Evolutionary conservation across 2,888 invertebrate genomes (phyloP), one percentile per base, ranked within the genome.

Genomic region (Latheticus oryzae): DNA sequence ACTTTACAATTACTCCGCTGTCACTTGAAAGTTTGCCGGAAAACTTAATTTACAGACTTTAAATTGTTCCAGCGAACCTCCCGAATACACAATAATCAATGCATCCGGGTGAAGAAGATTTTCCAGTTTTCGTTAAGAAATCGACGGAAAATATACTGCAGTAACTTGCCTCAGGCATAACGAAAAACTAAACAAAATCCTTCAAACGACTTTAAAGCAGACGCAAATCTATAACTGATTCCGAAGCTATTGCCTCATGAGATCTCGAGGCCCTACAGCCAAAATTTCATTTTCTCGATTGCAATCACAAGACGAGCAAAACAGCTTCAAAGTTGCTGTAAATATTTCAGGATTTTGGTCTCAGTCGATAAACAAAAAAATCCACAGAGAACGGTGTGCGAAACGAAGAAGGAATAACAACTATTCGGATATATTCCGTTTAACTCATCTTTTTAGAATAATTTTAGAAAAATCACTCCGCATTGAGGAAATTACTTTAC

Each of bases 31-130:
- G 66, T 71, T 71, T 70, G 65, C 66, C 62, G 63, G 70, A 67
- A 71, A 71, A 71, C 71, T 71, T 71, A 69, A 70, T 71, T 71
- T 71, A 65, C 69, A 63, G 71, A 70, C 69, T 71, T 70, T 71
- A 71, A 70, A 71, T 71, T 71, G 70, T 70, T 67, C 65, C 63
- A 54, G 66, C 61, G 67, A 70, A 68, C 68, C 65, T 69, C 65
- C 71, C 69, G 65, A 69, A 69, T 68, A 69, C 69, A 66, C 69
- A 66, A 55, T 48, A 55, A 55, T 55, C 55, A 55, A 55, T 55
- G 55, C 19, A 37, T 54, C 37, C 42, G 21, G 21, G 2, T n/a
- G n/a, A n/a, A 1, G 17, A 24, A 45, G 30, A 26, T 52, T 32
- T 32, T 13, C 13, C 40, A 19, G 24, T 24, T 37, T 37, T 32